Evolutionary conservation across 2,888 invertebrate genomes (phyloP).

Genomic region (Bombylius discolor): DNA sequence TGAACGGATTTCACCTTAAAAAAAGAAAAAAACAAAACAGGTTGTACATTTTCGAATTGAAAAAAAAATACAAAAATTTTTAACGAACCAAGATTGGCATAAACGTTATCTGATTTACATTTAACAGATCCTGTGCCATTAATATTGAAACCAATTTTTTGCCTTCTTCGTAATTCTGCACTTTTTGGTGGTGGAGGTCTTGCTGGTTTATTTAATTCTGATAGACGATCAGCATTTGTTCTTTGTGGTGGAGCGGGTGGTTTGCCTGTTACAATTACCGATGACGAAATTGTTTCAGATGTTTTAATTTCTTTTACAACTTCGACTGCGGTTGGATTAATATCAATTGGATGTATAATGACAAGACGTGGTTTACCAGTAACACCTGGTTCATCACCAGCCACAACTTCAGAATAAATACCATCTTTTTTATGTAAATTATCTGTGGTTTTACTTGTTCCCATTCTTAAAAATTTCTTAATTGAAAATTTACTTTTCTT

Average conservation of each 20-base stretch:
- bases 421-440: conserved; percentile 31
- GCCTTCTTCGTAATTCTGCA: conserved; percentile 47
- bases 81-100: conserved; percentile 63
- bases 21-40: not conserved
- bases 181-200: conserved; percentile 65
- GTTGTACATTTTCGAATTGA: not conserved
- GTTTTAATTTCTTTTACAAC: conserved; percentile 53
- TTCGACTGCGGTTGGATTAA: conserved; percentile 69
- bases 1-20: conserved; percentile 67
- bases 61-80: not conserved
- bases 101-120: conserved; percentile 48
- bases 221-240: conserved; percentile 23
- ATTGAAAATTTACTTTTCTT: conserved; percentile 68
- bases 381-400: conserved; percentile 29
- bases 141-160: conserved; percentile 33
- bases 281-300: conserved; percentile 20
- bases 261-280: conserved; percentile 37
- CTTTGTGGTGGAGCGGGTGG: conserved; percentile 71
- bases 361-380: conserved; percentile 57
- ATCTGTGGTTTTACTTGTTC: conserved; percentile 53
- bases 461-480: conserved; percentile 70
- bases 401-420: conserved; percentile 36
- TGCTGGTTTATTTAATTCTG: conserved; percentile 47
- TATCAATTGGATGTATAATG: conserved; percentile 77
- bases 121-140: conserved; percentile 28